These are phyloP conservation scores for Stegastes partitus DNA, from an alignment of 2,113 vertebrate species.

Conservation along the genomic window DNA sequence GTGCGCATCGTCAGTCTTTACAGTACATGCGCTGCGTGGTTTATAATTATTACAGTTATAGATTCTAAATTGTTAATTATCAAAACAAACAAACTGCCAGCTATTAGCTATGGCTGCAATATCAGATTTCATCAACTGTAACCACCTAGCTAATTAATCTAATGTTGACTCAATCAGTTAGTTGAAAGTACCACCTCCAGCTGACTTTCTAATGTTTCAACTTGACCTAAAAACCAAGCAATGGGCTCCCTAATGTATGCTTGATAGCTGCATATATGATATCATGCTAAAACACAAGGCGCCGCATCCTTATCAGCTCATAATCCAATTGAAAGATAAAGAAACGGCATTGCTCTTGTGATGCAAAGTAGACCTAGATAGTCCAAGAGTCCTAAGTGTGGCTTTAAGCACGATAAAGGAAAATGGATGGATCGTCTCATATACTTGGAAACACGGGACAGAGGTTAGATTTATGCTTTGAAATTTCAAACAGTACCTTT, in stretches of 20 bases:
- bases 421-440: background rate
- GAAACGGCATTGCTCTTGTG: background rate
- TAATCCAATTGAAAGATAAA: conserved; percentile 10
- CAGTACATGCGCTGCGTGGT: too few relatives aligned
- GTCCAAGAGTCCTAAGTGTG: background rate
- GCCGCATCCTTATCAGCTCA: background rate
- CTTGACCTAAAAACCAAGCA: background rate
- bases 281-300: background rate
- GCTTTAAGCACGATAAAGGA: conserved; percentile 5
- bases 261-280: background rate
- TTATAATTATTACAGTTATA: too few relatives aligned
- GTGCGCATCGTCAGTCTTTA: too few relatives aligned
- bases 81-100: too few relatives aligned
- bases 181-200: background rate
- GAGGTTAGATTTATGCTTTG: background rate
- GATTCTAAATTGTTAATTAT: too few relatives aligned
- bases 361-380: background rate
- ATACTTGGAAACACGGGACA: background rate
- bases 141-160: background rate
- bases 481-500: background rate
- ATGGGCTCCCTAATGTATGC: background rate
- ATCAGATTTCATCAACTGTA: background rate
- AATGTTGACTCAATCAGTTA: background rate
- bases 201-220: background rate
- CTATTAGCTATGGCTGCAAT: too few relatives aligned